Evolutionary conservation across 2,113 vertebrate genomes (phyloP).

Genomic region (Aptenodytes forsteri): DNA sequence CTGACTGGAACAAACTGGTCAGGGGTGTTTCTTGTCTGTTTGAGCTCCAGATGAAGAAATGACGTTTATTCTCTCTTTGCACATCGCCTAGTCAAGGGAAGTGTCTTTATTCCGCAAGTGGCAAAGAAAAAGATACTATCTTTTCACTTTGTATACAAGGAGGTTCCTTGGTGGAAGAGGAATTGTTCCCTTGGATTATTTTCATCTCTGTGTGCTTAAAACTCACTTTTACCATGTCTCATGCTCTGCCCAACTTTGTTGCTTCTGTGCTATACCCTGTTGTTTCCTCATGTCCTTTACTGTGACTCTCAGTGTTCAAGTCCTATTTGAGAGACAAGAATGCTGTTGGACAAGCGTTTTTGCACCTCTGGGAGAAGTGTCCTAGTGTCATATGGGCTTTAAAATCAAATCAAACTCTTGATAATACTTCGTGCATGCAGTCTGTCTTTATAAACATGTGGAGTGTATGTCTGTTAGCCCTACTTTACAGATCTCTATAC

Average conservation of each 20-base stretch:
- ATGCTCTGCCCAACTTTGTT: not conserved
- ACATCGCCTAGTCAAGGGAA: not conserved
- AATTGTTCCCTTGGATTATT: not conserved
- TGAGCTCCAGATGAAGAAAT: not conserved
- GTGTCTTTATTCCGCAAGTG: not conserved
- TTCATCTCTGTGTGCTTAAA: not conserved
- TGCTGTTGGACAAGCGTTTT: not conserved
- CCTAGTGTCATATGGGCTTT: not conserved
- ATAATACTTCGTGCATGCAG: not conserved
- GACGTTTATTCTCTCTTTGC: not conserved
- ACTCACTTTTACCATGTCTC: not conserved
- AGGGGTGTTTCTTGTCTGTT: not conserved
- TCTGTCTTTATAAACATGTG: not conserved
- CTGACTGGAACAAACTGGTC: not conserved
- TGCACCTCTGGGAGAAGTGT: not conserved
- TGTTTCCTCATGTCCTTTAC: not conserved
- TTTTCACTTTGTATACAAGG: not conserved
- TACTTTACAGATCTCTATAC: not conserved
- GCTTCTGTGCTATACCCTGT: not conserved
- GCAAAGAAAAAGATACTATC: not conserved
- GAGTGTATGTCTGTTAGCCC: not conserved
- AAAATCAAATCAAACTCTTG: not conserved
- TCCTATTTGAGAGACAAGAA: not conserved
- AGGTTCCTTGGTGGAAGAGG: not conserved
- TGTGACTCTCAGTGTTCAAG: not conserved